A percentile compares a stretch with the other conserved stretches of the same genome.
These are phyloP conservation scores for Sebastes cheni DNA, from an alignment of 2,797 vertebrate genomes.

Conservation along the genomic window DNA sequence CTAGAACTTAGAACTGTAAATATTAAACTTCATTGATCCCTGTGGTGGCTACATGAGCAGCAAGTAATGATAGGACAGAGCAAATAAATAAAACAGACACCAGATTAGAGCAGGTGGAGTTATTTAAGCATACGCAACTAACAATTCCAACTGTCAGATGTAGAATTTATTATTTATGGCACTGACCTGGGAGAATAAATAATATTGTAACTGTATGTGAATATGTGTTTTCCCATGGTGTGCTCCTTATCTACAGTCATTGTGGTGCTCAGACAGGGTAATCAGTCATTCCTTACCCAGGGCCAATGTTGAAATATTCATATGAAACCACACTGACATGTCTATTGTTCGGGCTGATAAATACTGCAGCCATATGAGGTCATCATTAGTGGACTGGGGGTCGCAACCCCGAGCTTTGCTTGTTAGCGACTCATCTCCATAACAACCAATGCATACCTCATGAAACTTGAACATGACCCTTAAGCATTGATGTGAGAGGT, in stretches of 20 bases:
- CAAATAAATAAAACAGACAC: constrained; percentile 15
- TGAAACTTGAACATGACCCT: constrained; percentile 89
- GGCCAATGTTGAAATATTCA: constrained; percentile 67
- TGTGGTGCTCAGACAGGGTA: constrained; percentile 63
- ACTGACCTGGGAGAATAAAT: constrained; percentile 53
- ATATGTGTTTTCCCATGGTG: constrained; percentile 49
- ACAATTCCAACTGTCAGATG: constrained; percentile 26
- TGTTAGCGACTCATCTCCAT: constrained; percentile 67
- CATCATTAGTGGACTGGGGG: constrained; percentile 67
- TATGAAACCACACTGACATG: constrained; percentile 57
- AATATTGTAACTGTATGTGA: constrained; percentile 54
- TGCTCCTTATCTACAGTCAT: constrained; percentile 60
- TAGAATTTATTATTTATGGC: constrained; percentile 49
- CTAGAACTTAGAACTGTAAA: not conserved
- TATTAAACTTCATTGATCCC: not conserved
- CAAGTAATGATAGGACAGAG: not conserved
- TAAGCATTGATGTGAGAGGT: constrained; percentile 80
- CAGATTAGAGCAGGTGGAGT: constrained; percentile 31
- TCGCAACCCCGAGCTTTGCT: constrained; percentile 51
- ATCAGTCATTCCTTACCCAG: constrained; percentile 62
- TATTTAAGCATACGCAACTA: constrained; percentile 27
- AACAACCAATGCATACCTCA: constrained; percentile 53
- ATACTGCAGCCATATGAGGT: constrained; percentile 64
- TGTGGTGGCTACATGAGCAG: not conserved
- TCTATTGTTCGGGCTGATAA: constrained; percentile 67